Evolutionary conservation across 1,140 invertebrate species (phyloP).

Genomic region (Neotoxoptera formosana): DNA sequence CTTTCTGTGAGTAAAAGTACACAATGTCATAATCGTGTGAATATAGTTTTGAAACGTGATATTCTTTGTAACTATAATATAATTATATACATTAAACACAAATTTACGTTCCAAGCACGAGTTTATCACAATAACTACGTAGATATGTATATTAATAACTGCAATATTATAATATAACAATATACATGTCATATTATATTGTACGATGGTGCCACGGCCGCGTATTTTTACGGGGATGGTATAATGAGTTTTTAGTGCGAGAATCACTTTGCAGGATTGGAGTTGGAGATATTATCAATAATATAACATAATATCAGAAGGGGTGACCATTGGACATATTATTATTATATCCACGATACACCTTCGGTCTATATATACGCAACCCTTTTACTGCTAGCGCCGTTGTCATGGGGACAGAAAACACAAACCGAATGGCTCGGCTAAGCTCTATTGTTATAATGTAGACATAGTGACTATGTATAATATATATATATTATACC

Average conservation of each 20-base stretch:
- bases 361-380: not conserved
- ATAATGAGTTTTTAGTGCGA: not conserved
- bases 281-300: not conserved
- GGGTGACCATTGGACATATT: not conserved
- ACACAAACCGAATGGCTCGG: conserved; percentile 38
- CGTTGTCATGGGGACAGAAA: conserved; percentile 34
- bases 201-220: not conserved
- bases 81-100: not conserved
- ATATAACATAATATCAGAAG: not conserved
- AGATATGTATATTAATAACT: not conserved
- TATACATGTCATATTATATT: not conserved
- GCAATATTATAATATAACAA: not conserved
- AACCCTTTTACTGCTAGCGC: conserved; percentile 1
- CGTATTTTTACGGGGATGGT: not conserved
- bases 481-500: not conserved
- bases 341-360: not conserved
- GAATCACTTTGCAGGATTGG: not conserved
- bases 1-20: not conserved
- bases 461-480: not conserved
- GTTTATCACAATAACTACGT: not conserved
- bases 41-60: not conserved
- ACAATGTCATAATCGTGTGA: not conserved
- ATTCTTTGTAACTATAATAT: not conserved
- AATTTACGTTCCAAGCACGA: not conserved
- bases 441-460: not conserved